Evolutionary conservation across 2,113 vertebrate genomes (phyloP).

Genomic region (Proteles cristata): DNA sequence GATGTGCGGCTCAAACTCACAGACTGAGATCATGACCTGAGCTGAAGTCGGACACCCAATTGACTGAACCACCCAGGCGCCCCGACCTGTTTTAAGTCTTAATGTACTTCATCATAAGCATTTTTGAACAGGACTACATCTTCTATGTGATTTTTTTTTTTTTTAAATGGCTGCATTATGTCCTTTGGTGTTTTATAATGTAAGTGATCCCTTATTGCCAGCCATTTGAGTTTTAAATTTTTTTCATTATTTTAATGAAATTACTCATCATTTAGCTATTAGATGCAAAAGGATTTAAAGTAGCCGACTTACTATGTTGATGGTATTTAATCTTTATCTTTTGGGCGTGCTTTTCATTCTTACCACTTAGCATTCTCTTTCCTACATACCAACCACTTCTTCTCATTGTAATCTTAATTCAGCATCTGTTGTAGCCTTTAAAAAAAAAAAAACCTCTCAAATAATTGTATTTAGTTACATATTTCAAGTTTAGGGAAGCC

Average conservation of each 20-base stretch:
- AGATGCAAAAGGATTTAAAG: background rate
- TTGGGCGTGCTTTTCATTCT: background rate
- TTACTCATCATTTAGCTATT: background rate
- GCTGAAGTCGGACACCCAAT: no score
- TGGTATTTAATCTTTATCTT: background rate
- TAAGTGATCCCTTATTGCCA: background rate
- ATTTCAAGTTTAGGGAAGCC: conserved; percentile 28
- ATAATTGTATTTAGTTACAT: background rate
- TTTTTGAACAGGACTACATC: background rate
- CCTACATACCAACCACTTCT: background rate
- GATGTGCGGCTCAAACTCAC: no score
- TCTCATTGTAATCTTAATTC: background rate
- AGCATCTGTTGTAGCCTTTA: background rate
- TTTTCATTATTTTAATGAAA: background rate
- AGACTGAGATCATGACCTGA: no score
- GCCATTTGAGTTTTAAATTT: background rate
- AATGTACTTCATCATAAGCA: background rate
- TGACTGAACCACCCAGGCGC: no score
- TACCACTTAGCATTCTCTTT: background rate
- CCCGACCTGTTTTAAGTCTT: background rate
- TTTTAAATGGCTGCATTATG: background rate
- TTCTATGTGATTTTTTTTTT: background rate
- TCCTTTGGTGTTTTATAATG: background rate
- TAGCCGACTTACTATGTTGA: background rate
- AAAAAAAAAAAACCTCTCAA: background rate